Evolutionary conservation across 92 coral and sea anemone species (phyloP).

Genomic region (Diadumene lineata): DNA sequence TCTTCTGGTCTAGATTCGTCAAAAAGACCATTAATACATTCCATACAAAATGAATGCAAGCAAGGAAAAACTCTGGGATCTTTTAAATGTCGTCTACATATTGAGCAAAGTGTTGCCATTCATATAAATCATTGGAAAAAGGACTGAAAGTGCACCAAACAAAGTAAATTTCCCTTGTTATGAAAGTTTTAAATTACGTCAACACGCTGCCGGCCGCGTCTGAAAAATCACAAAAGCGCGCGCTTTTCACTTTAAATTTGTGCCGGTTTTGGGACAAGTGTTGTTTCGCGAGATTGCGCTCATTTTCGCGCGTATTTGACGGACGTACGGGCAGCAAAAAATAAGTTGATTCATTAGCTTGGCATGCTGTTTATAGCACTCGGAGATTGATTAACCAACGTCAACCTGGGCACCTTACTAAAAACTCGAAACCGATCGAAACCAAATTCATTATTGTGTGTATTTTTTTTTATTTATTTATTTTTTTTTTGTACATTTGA

Average conservation of each 20-base stretch:
- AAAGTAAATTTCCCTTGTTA: too few species aligned
- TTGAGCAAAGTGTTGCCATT: constrained; percentile 31
- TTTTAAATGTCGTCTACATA: constrained; percentile 11
- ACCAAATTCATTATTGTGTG: too few species aligned
- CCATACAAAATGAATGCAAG: constrained; percentile 34
- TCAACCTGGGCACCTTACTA: too few species aligned
- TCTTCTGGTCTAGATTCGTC: background rate
- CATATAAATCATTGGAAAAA: background rate
- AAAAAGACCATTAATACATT: constrained; percentile 22
- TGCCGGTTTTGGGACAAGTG: too few species aligned
- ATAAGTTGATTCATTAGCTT: too few species aligned
- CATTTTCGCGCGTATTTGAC: too few species aligned
- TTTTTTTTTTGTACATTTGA: too few species aligned
- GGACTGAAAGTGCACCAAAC: background rate
- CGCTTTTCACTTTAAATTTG: background rate
- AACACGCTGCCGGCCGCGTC: constrained; percentile 6
- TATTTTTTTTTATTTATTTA: too few species aligned
- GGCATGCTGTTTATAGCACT: too few species aligned
- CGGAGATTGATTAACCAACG: too few species aligned
- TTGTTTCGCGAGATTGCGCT: too few species aligned
- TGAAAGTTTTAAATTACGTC: constrained; percentile 2
- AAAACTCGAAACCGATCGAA: background rate
- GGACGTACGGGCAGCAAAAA: too few species aligned
- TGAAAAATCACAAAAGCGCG: constrained; percentile 4
- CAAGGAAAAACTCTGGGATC: constrained; percentile 42